phyloP scores from a whole-genome alignment of 2,888 invertebrate genomes.

The Tenthredo livida region DNA sequence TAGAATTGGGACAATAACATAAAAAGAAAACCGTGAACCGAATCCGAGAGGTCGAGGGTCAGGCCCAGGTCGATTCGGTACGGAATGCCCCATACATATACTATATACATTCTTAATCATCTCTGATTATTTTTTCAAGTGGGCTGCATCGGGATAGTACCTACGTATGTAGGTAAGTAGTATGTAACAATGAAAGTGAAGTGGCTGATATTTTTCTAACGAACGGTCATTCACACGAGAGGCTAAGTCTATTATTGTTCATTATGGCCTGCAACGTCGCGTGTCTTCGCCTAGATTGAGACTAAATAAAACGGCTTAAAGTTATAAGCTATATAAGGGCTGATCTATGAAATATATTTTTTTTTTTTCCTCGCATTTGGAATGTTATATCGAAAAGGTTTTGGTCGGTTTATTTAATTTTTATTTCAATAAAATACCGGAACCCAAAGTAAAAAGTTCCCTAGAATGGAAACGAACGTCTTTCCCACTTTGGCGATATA shows the following conservation, averaged over 20 bases:
- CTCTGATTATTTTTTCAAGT: not conserved
- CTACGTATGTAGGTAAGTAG: not conserved
- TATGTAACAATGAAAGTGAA: not conserved
- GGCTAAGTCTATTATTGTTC: not conserved
- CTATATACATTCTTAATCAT: not conserved
- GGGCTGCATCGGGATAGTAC: not conserved
- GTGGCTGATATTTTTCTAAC: conserved; percentile 17
- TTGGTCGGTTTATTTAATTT: not conserved
- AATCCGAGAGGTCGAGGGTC: too few species aligned
- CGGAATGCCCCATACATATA: too few species aligned
- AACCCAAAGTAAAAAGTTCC: not conserved
- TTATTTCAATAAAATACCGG: not conserved
- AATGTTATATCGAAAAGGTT: not conserved
- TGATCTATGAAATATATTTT: not conserved
- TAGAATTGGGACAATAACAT: too few species aligned
- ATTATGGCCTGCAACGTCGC: not conserved
- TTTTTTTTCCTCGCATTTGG: not conserved
- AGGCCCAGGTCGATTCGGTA: too few species aligned
- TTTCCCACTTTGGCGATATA: not conserved
- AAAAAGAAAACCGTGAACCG: too few species aligned
- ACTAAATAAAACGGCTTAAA: not conserved
- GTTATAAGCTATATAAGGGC: not conserved
- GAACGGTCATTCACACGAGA: conserved; percentile 22
- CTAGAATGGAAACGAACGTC: not conserved
- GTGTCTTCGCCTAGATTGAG: not conserved